Conservation (phyloP, 2,797 vertebrate genomes). For the Cheirogaleus major region DNA sequence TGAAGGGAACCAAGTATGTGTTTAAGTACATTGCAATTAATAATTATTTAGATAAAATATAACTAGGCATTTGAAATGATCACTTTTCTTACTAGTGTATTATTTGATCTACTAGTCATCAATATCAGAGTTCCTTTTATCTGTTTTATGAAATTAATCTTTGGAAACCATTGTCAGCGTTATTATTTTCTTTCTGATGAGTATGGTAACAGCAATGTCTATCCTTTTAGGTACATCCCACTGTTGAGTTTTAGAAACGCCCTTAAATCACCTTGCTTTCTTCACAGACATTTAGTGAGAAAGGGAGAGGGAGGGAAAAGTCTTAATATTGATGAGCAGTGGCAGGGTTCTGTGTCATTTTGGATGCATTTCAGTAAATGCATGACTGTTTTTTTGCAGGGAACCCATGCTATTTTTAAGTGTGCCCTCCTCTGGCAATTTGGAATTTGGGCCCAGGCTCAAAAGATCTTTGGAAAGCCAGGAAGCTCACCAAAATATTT, state of each 20-base stretch:
- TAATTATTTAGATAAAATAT: conserved; percentile 30
- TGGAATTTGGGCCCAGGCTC: background rate
- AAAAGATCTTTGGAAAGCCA: conserved; percentile 2
- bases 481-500: conserved; percentile 25
- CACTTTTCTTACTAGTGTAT: conserved; percentile 9
- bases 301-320: background rate
- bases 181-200: background rate
- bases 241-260: background rate
- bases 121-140: background rate
- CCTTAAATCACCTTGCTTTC: conserved; percentile 39
- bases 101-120: background rate
- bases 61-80: conserved; percentile 34
- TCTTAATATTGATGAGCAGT: background rate
- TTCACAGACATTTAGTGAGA: background rate
- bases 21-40: conserved; percentile 30
- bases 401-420: background rate
- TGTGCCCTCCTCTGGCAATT: background rate
- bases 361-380: background rate
- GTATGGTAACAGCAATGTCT: background rate
- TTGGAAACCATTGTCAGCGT: background rate
- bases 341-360: background rate
- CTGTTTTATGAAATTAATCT: conserved; percentile 1
- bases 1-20: background rate
- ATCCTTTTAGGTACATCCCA: background rate
- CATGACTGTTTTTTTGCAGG: background rate